Percentiles rank a stretch among this genome's conserved stretches.
Evolutionary conservation across 2,113 vertebrate species (phyloP).

Genomic region (Anoplopoma fimbria): DNA sequence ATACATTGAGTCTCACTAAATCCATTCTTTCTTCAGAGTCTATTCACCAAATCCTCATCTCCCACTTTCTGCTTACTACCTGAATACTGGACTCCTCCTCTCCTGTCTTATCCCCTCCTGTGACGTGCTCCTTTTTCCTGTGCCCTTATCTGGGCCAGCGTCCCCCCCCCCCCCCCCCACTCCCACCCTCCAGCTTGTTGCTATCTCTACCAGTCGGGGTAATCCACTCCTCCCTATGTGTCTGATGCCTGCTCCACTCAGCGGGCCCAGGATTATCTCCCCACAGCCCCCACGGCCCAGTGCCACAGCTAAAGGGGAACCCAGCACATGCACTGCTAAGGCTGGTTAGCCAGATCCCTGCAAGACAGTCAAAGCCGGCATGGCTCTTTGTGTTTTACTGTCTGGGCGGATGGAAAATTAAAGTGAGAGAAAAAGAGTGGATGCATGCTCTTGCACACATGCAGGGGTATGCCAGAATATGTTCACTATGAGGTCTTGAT

Average conservation of each 20-base stretch:
- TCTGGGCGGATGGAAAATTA: constrained; percentile 16
- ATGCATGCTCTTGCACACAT: not conserved
- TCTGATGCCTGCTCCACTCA: constrained; percentile 76
- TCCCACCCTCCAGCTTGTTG: constrained; percentile 56
- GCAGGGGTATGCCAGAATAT: constrained; percentile 41
- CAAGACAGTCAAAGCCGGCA: constrained; percentile 25
- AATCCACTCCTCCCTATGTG: constrained; percentile 78
- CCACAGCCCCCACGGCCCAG: constrained; percentile 55
- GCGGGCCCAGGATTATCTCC: constrained; percentile 72
- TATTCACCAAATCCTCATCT: too few relatives aligned
- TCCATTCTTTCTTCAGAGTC: constrained; percentile 16
- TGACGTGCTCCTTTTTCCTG: constrained; percentile 44
- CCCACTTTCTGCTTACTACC: constrained; percentile 49
- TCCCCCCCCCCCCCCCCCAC: not conserved
- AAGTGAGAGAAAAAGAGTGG: not conserved
- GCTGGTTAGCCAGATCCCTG: constrained; percentile 46
- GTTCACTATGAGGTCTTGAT: constrained; percentile 59
- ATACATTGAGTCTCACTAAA: constrained; percentile 4
- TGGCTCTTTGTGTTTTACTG: constrained; percentile 27
- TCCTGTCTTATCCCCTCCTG: constrained; percentile 59
- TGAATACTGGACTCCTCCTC: constrained; percentile 39
- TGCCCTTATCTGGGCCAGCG: constrained; percentile 63
- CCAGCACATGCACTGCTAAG: constrained; percentile 39
- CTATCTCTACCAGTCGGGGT: constrained; percentile 75
- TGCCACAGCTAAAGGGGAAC: constrained; percentile 56